Base-by-base conservation (phyloP, 2,113 vertebrate species). In the Nicator chloris region DNA sequence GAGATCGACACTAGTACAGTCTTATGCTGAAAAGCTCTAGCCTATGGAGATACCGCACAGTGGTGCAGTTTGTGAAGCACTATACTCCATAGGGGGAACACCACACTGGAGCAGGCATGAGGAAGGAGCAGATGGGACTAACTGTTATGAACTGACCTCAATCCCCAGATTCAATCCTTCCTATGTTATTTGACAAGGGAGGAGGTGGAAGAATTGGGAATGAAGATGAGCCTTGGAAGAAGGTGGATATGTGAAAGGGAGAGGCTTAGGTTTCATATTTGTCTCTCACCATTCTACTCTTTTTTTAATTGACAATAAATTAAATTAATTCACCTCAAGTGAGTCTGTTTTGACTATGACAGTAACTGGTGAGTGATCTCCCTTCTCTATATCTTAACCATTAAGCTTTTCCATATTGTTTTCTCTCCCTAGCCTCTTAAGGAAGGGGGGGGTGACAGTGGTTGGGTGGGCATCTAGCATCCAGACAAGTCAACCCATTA, bases 161-260 rank as follows among this genome's bases (percentile, higher is more conserved):
- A 35, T 3, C 9, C 11, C 23, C 18, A 80, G 5, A 33, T 12
- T 14, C 2, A 8, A 39, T 15, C 4, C 6, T 6, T 23, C 5
- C 19, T 56, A 7, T 44, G 21, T 9, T 42, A 73, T 35, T 80
- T 42, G 27, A 47, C 31, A 45, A 15, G 12, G 9, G 5, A 72
- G 18, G 17, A 79, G 15, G 14, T 8, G 11, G 33, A 78, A 65
- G 26, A 68, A 79, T 1, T 53, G 11, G 20, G 13, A 90, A 80
- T 40, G 31, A 92, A 92, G 42, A 16, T 50, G 14, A 77, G 13
- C 13, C 20, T 50, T 26, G 12, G 23, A 88, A 86, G 30, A 88
- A 81, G 8, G 28, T n/a, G 15, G 20, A n/a, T 21, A 82, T 40
- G 26, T 7, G 8, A 17, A 12, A 21, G 4, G 3, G 11, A 27